phyloP scores from a whole-genome alignment of 2,888 invertebrate species.

The Prosapia bicincta region DNA sequence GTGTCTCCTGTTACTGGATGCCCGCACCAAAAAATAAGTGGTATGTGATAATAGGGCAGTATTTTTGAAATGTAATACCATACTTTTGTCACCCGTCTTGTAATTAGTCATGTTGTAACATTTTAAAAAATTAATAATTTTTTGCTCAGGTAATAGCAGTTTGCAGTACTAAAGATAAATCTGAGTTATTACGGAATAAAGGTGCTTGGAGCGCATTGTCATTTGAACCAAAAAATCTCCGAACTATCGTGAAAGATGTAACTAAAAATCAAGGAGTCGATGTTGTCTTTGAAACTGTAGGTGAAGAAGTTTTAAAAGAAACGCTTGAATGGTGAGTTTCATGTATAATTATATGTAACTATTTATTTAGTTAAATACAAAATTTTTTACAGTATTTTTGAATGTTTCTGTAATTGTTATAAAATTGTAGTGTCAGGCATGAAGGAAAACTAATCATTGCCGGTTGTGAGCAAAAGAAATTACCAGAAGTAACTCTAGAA shows the following conservation, averaged over 20 bases:
- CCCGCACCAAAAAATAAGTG: too few species aligned
- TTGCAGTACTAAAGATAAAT: constrained; percentile 59
- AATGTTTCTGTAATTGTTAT: background rate
- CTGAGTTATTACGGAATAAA: constrained; percentile 54
- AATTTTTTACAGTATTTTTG: background rate
- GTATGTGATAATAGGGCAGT: too few species aligned
- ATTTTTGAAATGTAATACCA: too few species aligned
- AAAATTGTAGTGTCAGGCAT: constrained; percentile 48
- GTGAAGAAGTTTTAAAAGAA: constrained; percentile 56
- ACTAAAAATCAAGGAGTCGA: constrained; percentile 58
- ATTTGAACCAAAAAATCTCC: constrained; percentile 53
- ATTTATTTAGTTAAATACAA: background rate
- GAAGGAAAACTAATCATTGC: constrained; percentile 53
- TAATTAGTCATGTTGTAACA: too few species aligned
- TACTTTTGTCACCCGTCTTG: too few species aligned
- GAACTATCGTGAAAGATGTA: constrained; percentile 54
- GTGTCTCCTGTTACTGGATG: too few species aligned
- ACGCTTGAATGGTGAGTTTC: constrained; percentile 55
- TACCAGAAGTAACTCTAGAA: constrained; percentile 48
- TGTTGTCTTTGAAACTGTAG: constrained; percentile 62
- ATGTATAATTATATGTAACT: background rate
- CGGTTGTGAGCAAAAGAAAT: constrained; percentile 52
- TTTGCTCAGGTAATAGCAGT: constrained; percentile 60
- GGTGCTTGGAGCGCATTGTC: constrained; percentile 63
- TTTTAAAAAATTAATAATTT: too few species aligned